A percentile compares a stretch with the other conserved stretches of the same genome.
Conservation (phyloP, 2,113 vertebrate species). For the Bos taurus region DNA sequence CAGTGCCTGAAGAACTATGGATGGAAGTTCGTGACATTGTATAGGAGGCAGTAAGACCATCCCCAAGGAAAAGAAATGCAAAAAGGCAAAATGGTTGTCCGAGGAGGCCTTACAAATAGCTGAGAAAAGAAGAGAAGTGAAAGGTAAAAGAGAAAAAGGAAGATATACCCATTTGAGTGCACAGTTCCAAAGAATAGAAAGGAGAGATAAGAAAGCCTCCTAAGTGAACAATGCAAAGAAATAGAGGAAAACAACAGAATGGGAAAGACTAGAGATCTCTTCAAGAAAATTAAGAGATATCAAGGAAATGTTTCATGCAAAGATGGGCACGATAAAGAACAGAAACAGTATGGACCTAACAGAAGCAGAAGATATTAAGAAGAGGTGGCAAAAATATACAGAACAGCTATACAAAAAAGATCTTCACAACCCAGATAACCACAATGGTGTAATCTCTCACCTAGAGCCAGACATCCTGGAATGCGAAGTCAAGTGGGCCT, state of each 20-base stretch:
- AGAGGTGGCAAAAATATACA: neutral
- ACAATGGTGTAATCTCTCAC: neutral
- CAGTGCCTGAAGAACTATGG: neutral
- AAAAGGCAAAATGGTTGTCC: neutral
- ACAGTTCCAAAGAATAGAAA: neutral
- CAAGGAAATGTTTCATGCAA: neutral
- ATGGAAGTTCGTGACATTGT: neutral
- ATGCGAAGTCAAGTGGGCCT: neutral
- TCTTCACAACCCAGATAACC: neutral
- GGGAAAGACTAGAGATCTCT: neutral
- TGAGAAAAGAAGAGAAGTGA: neutral
- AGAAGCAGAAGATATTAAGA: neutral
- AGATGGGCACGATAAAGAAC: neutral
- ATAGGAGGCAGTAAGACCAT: neutral
- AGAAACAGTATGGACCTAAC: neutral
- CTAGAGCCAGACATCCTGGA: neutral
- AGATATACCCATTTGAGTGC: neutral
- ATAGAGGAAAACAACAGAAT: neutral
- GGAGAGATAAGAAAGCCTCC: neutral
- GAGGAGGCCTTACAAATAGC: neutral
- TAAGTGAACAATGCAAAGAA: neutral
- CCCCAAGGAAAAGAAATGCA: neutral
- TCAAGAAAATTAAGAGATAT: neutral
- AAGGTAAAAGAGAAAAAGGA: neutral
- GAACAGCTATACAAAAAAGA: neutral